Base-by-base conservation (phyloP, 2,888 invertebrate genomes). In the Dryococelus australis region DNA sequence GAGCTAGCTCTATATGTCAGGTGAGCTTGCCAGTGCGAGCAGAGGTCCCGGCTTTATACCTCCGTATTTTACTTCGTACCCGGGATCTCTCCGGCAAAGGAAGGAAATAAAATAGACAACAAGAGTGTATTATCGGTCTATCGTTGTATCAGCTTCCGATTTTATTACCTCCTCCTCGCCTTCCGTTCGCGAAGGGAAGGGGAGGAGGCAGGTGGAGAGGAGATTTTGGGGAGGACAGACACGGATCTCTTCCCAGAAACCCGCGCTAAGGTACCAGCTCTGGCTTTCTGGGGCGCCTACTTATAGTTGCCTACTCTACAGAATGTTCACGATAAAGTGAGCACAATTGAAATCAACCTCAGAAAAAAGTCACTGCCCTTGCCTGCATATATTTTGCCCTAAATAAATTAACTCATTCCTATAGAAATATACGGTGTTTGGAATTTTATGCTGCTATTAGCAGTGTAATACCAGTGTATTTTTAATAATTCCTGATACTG, bases 101-200 rank as follows among this genome's bases (percentile, higher is more conserved):
- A n/a, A 65, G 65, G 65, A 65, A 65, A 65, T 65, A 65, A 65
- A 83, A 83, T 83, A 83, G 83, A 83, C 83, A 43, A 83, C 83
- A 83, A 83, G 83, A 83, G 83, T 83, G 83, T 83, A 83, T 83
- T 83, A 83, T 83, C 83, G 43, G 43, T 83, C 28, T 83, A 83
- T 83, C 43, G 83, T 43, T 83, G 43, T 83, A 83, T 83, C 43
- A 35, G 43, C 83, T 83, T 83, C 83, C 83, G 83, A 83, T 83
- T 83, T 83, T 83, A 83, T 83, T 83, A 83, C 43, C 83, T 83
- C 83, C 83, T 83, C 35, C n/a, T 65, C 10, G 10, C 65, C 24
- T 16, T 16, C 65, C 10, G 6, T 65, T 65, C 65, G 20, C n/a
- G 65, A 24, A 0, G 65, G n/a, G n/a, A 2, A 3, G 24, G 65